Conservation (phyloP, 2,888 invertebrate species). For the Phortica okadai region DNA sequence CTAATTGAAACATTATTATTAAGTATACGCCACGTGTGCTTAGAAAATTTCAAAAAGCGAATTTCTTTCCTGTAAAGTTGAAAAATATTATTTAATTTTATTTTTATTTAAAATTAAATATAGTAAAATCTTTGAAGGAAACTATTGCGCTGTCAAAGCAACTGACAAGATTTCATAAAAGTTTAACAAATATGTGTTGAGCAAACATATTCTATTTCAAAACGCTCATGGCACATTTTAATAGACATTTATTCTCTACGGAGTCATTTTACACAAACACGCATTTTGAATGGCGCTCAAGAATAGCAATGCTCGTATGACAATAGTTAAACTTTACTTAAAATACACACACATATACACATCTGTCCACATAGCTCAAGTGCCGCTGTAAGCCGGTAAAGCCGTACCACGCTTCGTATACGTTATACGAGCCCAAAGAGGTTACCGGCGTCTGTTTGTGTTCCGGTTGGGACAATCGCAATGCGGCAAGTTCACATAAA, state of each 20-base stretch:
- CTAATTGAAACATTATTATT: too few species aligned
- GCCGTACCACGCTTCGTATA: background rate
- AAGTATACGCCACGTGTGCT: too few species aligned
- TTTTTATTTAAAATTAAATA: too few species aligned
- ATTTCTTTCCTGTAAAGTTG: too few species aligned
- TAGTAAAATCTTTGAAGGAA: too few species aligned
- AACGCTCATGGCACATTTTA: too few species aligned
- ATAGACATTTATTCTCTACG: background rate
- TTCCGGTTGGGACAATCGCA: conserved; percentile 1
- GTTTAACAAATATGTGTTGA: too few species aligned
- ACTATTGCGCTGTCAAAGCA: too few species aligned
- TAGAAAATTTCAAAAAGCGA: too few species aligned
- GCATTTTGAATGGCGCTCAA: background rate
- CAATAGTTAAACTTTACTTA: background rate
- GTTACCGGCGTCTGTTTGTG: background rate
- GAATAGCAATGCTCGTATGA: background rate
- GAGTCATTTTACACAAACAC: background rate
- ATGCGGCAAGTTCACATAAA: conserved; percentile 1
- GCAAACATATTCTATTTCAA: too few species aligned
- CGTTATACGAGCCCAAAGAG: background rate
- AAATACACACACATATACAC: background rate
- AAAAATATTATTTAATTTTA: too few species aligned
- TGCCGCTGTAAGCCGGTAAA: background rate
- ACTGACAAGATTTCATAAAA: too few species aligned
- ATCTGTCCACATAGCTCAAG: background rate